Evolutionary conservation across 2,888 invertebrate genomes (phyloP), one percentile per base, ranked within the genome.

Genomic region (Drosophila anomelani): DNA sequence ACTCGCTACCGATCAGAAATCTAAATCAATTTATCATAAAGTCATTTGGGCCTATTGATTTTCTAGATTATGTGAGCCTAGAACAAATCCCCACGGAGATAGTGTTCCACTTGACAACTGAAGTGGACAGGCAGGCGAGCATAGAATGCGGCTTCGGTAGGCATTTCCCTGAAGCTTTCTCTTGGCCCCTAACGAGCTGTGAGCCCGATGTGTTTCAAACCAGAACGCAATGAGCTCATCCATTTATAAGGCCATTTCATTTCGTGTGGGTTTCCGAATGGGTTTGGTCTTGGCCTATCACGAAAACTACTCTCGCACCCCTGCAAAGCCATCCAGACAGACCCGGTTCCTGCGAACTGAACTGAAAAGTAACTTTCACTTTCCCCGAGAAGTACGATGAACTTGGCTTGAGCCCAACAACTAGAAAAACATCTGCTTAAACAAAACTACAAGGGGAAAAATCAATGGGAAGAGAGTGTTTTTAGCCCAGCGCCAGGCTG

Each of bases 361-460:
- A 39, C 20, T 63, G 17, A 55, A 47, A 70, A 80, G 76, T 88
- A 70, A 82, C 80, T 88, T 84, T 84, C 78, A 78, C 86, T 85
- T 66, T 69, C 61, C 44, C 55, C 49, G 38, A 43, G 20, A 26
- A 61, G 73, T 73, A 29, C 85, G 64, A 81, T 87, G 71, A 82
- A 85, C 85, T 59, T 54, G 34, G 17, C n/a, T 29, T 38, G 23
- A 38, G 29, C 67, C 23, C 44, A 39, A 51, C 56, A 60, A 55
- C 61, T 75, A 62, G 29, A 51, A 46, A 54, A 57, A 39, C 47
- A 62, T 63, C 63, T 56, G 34, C 44, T 54, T 61, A 63, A 43
- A 51, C 64, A 63, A 64, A 12, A 15, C 64, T 63, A 53, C 15
- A n/a, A 39, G 26, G 29, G 23, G 34, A 74, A 76, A 75, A 73